A percentile compares a stretch with the other conserved stretches of the same genome.
Evolutionary conservation across 2,797 vertebrate species (phyloP).

Genomic region (Halcyon chelicuti): DNA sequence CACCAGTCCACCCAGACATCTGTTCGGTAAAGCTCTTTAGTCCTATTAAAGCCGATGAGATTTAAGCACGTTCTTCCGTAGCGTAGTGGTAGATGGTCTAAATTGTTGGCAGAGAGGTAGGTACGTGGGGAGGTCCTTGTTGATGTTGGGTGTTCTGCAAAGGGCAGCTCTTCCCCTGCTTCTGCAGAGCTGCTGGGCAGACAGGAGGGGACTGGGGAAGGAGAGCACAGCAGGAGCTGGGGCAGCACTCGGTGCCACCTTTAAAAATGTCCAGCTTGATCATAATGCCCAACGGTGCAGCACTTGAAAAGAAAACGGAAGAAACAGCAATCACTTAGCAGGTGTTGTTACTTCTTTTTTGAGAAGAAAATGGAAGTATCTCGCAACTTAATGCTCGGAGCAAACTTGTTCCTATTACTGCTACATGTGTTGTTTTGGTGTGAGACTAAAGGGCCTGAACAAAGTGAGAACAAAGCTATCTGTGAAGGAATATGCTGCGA

Average conservation of each 20-base stretch:
- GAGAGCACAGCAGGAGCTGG: background rate
- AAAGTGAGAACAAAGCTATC: background rate
- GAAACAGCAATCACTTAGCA: background rate
- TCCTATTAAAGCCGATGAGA: background rate
- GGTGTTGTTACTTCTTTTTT: background rate
- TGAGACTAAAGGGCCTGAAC: background rate
- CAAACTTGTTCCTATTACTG: background rate
- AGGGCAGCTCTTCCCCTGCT: background rate
- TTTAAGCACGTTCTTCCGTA: background rate
- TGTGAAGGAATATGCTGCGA: background rate
- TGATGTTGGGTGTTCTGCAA: background rate
- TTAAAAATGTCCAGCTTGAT: background rate
- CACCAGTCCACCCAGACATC: background rate
- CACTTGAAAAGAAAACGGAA: background rate
- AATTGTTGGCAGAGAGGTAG: rapidly evolving
- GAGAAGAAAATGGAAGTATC: background rate
- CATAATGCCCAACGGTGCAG: rapidly evolving
- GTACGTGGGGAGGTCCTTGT: rapidly evolving
- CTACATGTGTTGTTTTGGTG: background rate
- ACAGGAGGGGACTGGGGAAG: background rate
- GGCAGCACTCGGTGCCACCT: background rate
- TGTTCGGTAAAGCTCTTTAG: background rate
- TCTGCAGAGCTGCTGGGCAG: background rate
- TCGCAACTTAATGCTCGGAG: background rate
- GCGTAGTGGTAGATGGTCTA: background rate